These are phyloP conservation scores for Euura lappo DNA, from an alignment of 1,140 invertebrate genomes.

Conservation along the genomic window DNA sequence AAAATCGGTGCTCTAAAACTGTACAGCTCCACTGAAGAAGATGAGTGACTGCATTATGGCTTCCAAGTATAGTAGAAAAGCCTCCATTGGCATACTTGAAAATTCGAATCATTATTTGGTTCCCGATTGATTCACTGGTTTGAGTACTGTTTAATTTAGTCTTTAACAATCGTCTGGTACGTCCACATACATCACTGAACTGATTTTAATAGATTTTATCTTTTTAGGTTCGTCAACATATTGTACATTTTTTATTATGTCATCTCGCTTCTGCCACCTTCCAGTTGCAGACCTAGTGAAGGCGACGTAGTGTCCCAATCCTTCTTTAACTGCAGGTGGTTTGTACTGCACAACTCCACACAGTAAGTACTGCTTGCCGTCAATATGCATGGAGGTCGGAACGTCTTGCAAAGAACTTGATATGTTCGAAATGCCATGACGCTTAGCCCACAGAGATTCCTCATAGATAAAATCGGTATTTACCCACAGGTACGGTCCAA, in stretches of 20 bases:
- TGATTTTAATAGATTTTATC: too few relatives aligned
- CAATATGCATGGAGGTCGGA: neutral
- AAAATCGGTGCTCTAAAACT: too few relatives aligned
- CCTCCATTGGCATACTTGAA: too few relatives aligned
- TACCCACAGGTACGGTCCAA: neutral
- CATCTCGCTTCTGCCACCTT: neutral
- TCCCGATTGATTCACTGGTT: too few relatives aligned
- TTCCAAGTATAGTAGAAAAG: too few relatives aligned
- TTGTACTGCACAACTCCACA: neutral
- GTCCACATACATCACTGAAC: too few relatives aligned
- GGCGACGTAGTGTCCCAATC: neutral
- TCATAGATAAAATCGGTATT: neutral
- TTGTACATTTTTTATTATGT: neutral
- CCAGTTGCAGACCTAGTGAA: neutral
- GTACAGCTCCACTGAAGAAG: too few relatives aligned
- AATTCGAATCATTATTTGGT: too few relatives aligned
- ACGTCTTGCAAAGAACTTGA: neutral
- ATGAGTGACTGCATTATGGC: too few relatives aligned
- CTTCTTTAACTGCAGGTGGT: neutral
- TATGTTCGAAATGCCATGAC: neutral
- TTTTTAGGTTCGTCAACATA: neutral
- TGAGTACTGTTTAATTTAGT: too few relatives aligned
- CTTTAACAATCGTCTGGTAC: too few relatives aligned
- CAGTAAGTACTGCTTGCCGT: neutral
- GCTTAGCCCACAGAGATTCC: neutral